phyloP scores from a whole-genome alignment of 2,888 invertebrate species.

The Tenthredo amoena region DNA sequence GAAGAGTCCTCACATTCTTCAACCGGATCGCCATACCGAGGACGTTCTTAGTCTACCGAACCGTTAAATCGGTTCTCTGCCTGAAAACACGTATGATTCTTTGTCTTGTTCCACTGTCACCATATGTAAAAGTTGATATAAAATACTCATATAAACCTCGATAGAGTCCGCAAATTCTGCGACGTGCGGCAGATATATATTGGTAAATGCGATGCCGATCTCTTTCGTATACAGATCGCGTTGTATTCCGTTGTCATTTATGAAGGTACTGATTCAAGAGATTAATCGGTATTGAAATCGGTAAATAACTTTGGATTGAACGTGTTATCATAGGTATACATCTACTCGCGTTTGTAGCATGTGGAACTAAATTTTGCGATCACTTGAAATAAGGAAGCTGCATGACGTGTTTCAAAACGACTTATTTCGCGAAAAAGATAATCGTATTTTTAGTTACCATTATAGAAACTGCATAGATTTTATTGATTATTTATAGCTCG shows the following conservation, averaged over 20 bases:
- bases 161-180: neutral
- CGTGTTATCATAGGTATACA: neutral
- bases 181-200: neutral
- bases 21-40: conserved; percentile 21
- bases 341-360: neutral
- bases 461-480: neutral
- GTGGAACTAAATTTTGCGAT: neutral
- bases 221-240: conserved; percentile 20
- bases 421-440: neutral
- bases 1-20: conserved; percentile 42
- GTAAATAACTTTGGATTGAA: neutral
- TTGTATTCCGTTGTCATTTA: neutral
- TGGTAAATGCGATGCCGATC: neutral
- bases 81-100: conserved; percentile 25
- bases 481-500: neutral
- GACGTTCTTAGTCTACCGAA: neutral
- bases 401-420: neutral
- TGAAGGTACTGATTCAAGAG: conserved; percentile 25
- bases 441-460: neutral
- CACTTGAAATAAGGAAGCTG: neutral
- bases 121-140: neutral
- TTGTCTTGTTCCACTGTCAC: conserved; percentile 11
- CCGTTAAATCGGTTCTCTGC: neutral
- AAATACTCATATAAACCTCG: conserved; percentile 8
- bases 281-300: conserved; percentile 39